Percentiles rank a stretch among this genome's conserved stretches.
Conservation (phyloP, 2,113 vertebrate species). For the Passer montanus region DNA sequence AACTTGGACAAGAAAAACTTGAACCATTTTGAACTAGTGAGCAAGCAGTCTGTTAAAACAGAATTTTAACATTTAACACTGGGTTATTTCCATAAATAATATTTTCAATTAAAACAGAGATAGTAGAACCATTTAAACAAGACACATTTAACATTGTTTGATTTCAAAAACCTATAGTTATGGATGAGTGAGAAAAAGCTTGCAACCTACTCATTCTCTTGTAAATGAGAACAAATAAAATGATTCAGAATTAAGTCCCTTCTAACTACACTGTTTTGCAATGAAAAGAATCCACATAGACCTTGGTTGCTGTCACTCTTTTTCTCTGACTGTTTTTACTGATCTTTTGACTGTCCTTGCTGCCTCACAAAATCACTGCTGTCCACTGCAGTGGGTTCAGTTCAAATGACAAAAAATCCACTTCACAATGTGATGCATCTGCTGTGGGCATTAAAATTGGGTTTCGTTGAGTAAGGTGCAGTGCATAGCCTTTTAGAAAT, state of each 20-base stretch:
- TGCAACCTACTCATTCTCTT: neutral
- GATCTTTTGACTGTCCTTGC: neutral
- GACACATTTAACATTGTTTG: neutral
- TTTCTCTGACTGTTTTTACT: neutral
- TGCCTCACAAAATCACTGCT: neutral
- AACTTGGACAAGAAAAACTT: neutral
- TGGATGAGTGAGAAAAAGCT: neutral
- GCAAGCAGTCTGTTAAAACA: neutral
- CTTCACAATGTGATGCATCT: neutral
- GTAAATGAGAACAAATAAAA: neutral
- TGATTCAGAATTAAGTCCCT: neutral
- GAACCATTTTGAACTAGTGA: neutral
- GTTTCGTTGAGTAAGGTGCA: neutral
- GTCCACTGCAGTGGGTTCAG: neutral
- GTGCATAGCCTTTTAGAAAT: neutral
- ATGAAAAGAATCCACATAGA: neutral
- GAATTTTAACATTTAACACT: neutral
- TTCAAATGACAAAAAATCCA: neutral
- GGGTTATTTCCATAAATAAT: neutral
- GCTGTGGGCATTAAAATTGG: neutral
- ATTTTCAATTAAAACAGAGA: neutral
- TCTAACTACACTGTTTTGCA: neutral
- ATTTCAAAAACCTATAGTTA: neutral
- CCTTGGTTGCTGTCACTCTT: neutral
- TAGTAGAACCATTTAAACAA: neutral